phyloP scores from a whole-genome alignment of 2,797 vertebrate genomes.

The Carapus acus region DNA sequence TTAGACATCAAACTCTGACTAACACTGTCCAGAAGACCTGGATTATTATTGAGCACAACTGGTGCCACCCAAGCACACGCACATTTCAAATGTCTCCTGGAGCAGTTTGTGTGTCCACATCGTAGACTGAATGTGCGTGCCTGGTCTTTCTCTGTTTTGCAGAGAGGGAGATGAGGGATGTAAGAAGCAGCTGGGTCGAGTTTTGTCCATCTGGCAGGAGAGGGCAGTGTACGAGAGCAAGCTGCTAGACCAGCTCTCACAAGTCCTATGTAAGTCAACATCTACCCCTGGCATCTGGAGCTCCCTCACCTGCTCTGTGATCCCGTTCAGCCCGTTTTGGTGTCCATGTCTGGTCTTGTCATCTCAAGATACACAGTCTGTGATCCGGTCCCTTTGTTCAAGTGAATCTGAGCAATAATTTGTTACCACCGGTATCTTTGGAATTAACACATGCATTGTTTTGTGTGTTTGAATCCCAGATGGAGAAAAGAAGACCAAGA shows the following conservation, averaged over 20 bases:
- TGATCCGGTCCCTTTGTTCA: too few species aligned
- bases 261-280: slow-evolving; percentile 85
- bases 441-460: slow-evolving; percentile 17
- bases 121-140: too few species aligned
- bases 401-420: background rate
- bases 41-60: too few species aligned
- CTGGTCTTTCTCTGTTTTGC: slow-evolving; percentile 23
- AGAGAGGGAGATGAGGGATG: slow-evolving; percentile 94
- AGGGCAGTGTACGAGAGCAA: slow-evolving; percentile 93
- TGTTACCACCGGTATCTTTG: background rate
- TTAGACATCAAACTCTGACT: too few species aligned
- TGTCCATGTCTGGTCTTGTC: background rate
- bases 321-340: background rate
- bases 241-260: slow-evolving; percentile 89
- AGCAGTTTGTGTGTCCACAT: too few species aligned
- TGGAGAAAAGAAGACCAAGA: slow-evolving; percentile 89
- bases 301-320: background rate
- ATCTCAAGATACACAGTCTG: too few species aligned
- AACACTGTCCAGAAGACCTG: too few species aligned
- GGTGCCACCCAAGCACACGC: too few species aligned
- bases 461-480: slow-evolving; percentile 69
- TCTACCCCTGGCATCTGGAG: too few species aligned
- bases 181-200: slow-evolving; percentile 92
- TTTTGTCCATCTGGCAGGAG: slow-evolving; percentile 98
- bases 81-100: too few species aligned